phyloP scores from a whole-genome alignment of 2,113 vertebrate genomes.

The Tachysurus fulvidraco region DNA sequence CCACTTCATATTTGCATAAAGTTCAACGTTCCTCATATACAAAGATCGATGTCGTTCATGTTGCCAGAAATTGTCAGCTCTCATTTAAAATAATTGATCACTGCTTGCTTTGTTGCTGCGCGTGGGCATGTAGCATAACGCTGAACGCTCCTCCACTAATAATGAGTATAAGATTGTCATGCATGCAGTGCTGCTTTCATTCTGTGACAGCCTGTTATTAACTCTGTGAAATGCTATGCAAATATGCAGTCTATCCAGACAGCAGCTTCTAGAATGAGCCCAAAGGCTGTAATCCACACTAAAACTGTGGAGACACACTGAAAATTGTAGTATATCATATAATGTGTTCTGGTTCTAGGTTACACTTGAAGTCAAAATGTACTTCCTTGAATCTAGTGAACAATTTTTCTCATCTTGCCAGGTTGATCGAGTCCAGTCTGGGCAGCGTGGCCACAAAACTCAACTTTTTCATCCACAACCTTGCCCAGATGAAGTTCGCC shows the following conservation, averaged over 20 bases:
- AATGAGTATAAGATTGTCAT: not conserved
- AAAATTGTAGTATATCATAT: not conserved
- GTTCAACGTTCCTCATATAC: too few species aligned
- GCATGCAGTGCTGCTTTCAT: not conserved
- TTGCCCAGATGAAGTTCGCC: constrained; percentile 96
- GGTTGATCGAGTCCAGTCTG: constrained; percentile 95
- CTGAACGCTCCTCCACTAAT: not conserved
- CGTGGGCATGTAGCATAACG: too few species aligned
- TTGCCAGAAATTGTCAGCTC: too few species aligned
- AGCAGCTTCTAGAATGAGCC: not conserved
- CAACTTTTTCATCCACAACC: constrained; percentile 99
- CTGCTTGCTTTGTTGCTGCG: too few species aligned
- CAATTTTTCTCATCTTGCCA: constrained; percentile 51
- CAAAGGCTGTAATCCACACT: not conserved
- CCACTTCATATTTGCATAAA: too few species aligned
- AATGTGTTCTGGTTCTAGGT: not conserved
- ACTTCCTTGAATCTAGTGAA: not conserved
- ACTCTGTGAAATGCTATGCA: not conserved
- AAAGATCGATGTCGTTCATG: too few species aligned
- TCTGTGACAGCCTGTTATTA: not conserved
- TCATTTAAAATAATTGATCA: too few species aligned
- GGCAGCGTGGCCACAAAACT: constrained; percentile 98
- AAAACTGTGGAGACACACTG: not conserved
- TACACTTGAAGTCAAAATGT: not conserved
- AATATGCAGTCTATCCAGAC: not conserved